Evolutionary conservation across 2,888 invertebrate genomes (phyloP), one percentile per base, ranked within the genome.

Genomic region (Torymus texanus): DNA sequence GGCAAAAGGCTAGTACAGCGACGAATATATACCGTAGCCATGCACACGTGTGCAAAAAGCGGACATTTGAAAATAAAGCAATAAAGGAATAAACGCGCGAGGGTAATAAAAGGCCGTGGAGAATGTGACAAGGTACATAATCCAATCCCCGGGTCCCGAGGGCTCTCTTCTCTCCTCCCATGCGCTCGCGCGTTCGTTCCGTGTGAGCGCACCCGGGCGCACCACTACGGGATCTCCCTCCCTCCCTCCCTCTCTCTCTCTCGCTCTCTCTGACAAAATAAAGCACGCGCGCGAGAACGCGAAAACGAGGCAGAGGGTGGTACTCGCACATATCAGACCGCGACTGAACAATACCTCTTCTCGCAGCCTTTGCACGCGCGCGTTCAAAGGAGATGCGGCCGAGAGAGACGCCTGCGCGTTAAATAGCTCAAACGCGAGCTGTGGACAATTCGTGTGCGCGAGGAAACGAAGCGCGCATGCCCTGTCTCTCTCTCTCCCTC

Each of bases 121-220:
- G 16, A 53, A 62, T 53, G 24, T 21, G 75, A 75, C 61, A 75
- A 67, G 59, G 53, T 53, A 61, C 75, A 67, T 59, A 75, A 75
- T 75, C 75, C 51, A 75, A 75, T 75, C 18, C 67, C 61, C n/a
- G 41, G 62, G 24, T 24, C 21, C 51, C 63, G 16, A 73, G 72
- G 72, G 62, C 62, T 74, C 73, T 62, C 62, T 41, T 41, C 41
- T 75, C 29, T 53, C 62, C 29, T 51, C 41, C 41, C 8, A 41
- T 41, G 41, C 41, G 41, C 41, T 41, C 41, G 8, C 41, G 5
- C 41, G 41, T 8, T 65, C 56, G 55, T 55, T 56, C 63, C 73
- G 55, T 74, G 67, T 67, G 75, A 67, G 67, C 13, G 50, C 2
- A 10, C 18, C 63, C 14, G 51, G 13, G n/a, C 29, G 50, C 61